These are phyloP conservation scores for Liopterus haemorrhoidalis DNA, from an alignment of 2,888 invertebrate species.

Conservation along the genomic window DNA sequence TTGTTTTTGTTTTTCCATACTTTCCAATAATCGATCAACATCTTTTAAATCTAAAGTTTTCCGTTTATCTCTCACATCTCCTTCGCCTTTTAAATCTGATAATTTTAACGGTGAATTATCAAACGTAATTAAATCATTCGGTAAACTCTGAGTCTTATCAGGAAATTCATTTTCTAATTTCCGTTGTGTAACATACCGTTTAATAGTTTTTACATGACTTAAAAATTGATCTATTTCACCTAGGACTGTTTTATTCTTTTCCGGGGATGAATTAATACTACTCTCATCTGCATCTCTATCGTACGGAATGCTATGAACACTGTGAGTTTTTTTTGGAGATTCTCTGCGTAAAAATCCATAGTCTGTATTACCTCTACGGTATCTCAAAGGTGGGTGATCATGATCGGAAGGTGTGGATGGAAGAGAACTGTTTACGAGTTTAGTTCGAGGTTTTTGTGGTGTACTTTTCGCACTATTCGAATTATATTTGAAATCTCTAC, in stretches of 20 bases:
- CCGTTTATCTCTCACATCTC: slow-evolving; percentile 33
- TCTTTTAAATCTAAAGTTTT: slow-evolving; percentile 36
- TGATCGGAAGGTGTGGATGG: slow-evolving; percentile 39
- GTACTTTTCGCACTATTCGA: slow-evolving; percentile 41
- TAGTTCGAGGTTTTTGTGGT: slow-evolving; percentile 41
- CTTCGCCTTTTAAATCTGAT: slow-evolving; percentile 32
- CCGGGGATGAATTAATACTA: slow-evolving; percentile 23
- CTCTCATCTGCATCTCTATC: slow-evolving; percentile 25
- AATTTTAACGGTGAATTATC: slow-evolving; percentile 28
- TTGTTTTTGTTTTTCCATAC: slow-evolving; percentile 44
- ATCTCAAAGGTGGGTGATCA: slow-evolving; percentile 27
- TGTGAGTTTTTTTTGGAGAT: neutral
- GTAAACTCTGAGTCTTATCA: slow-evolving; percentile 20
- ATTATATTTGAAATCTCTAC: slow-evolving; percentile 18
- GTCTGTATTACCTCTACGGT: slow-evolving; percentile 12
- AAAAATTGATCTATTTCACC: slow-evolving; percentile 42
- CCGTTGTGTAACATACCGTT: slow-evolving; percentile 35
- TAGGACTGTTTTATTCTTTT: slow-evolving; percentile 26
- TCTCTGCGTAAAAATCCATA: slow-evolving; percentile 17
- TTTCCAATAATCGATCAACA: slow-evolving; percentile 44
- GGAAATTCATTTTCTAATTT: slow-evolving; percentile 37
- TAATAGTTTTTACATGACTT: slow-evolving; percentile 40
- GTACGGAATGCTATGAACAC: no score
- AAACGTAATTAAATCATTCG: slow-evolving; percentile 25
- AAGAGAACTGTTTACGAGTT: slow-evolving; percentile 38